Base-by-base conservation (phyloP, 2,888 invertebrate species). In the Drosophila meridionalis region DNA sequence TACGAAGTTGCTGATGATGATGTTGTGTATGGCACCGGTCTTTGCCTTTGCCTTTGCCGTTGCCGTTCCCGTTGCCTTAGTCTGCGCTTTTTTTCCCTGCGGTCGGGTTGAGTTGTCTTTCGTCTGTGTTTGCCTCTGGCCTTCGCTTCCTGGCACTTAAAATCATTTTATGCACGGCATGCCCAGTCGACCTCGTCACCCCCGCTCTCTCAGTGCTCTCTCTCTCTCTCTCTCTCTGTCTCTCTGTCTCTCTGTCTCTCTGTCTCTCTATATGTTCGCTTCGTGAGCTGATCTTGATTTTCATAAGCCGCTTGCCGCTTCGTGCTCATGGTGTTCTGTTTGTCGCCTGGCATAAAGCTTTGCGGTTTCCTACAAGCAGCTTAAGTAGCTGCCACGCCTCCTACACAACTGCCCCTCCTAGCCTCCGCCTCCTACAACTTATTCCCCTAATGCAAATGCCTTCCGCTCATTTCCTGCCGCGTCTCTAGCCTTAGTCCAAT, bases 211-310 rank as follows among this genome's bases (percentile, higher is more conserved):
- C 50, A 30, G 2, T 40, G 48, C 32, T n/a, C 14, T 2, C 28
- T 6, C 6, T 20, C 0, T 12, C 14, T n/a, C 20, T 30, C 2
- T 26, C 30, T n/a, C 11, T 26, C 4, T 43, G 2, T 56, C 30
- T 57, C 14, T 38, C 20, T 32, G 8, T 56, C 20, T 36, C 30
- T n/a, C 12, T 36, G 11, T 28, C n/a, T 47, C 9, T n/a, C 5
- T 32, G 34, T 52, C 5, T 52, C 32, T 20, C 34, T 34, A 32
- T 34, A 52, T 52, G 30, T 28, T 34, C 38, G 62, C 65, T 53
- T 69, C 65, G 67, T 65, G 69, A 47, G 66, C 78, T 79, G 79
- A 79, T 79, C 81, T 79, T 79, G 81, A 79, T 81, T 79, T 79
- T 79, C 67, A 77, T 79, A 81, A 81, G 79, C 78, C 58, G 78